Conservation (phyloP, 92 coral and sea anemone genomes). For the Micromussa lordhowensis region DNA sequence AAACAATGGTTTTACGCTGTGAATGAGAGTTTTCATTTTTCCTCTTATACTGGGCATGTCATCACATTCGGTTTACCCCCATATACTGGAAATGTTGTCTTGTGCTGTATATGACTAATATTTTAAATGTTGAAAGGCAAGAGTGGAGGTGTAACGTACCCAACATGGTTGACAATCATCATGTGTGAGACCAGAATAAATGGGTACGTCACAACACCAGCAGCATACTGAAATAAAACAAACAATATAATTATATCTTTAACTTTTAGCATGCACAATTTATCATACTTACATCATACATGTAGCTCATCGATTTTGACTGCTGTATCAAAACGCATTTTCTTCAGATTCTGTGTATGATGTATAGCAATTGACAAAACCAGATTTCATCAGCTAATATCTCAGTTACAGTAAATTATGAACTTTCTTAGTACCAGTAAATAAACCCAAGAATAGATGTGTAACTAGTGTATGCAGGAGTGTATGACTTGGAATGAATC, state of each 20-base stretch:
- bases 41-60: not conserved
- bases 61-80: no score
- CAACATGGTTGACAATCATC: conserved; percentile 88
- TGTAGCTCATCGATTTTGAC: not conserved
- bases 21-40: not conserved
- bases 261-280: not conserved
- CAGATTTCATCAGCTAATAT: not conserved
- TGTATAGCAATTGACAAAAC: not conserved
- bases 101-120: not conserved
- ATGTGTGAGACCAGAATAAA: conserved; percentile 82
- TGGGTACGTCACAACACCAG: conserved; percentile 84
- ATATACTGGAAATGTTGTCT: not conserved
- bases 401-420: no score
- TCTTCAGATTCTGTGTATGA: not conserved
- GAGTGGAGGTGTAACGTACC: conserved; percentile 57
- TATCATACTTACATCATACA: not conserved
- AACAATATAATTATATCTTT: not conserved
- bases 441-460: no score
- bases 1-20: not conserved
- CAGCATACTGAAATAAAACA: conserved; percentile 48
- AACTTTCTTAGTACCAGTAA: no score
- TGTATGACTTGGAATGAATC: not conserved
- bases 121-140: not conserved
- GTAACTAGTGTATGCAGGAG: no score
- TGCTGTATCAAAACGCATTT: not conserved